Conservation (phyloP, 2,113 vertebrate species). For the Macaca mulatta region DNA sequence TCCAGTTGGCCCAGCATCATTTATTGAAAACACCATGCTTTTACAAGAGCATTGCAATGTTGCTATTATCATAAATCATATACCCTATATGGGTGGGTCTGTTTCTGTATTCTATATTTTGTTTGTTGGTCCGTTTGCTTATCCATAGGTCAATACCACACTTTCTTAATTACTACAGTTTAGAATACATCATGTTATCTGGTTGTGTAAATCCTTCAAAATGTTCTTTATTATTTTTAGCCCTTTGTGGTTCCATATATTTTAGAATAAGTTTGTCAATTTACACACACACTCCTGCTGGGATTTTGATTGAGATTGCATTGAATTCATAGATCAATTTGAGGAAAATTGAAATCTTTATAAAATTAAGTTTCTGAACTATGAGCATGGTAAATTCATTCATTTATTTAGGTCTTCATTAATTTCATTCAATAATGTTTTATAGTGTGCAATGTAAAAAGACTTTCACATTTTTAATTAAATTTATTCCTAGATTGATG, state of each 20-base stretch:
- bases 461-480: neutral
- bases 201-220: neutral
- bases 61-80: neutral
- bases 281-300: neutral
- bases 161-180: neutral
- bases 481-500: neutral
- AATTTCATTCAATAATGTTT: neutral
- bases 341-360: neutral
- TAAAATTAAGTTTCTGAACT: neutral
- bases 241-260: neutral
- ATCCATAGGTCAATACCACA: neutral
- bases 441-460: neutral
- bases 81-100: neutral
- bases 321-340: neutral
- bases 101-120: neutral
- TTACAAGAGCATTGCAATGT: neutral
- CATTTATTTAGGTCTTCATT: neutral
- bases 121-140: neutral
- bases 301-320: neutral
- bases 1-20: neutral
- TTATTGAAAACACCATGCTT: neutral
- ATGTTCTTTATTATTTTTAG: neutral
- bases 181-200: neutral
- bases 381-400: neutral
- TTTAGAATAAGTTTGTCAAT: neutral